Evolutionary conservation across 2,113 vertebrate genomes (phyloP), one percentile per base, ranked within the genome.

Genomic region (Microtus oregoni): DNA sequence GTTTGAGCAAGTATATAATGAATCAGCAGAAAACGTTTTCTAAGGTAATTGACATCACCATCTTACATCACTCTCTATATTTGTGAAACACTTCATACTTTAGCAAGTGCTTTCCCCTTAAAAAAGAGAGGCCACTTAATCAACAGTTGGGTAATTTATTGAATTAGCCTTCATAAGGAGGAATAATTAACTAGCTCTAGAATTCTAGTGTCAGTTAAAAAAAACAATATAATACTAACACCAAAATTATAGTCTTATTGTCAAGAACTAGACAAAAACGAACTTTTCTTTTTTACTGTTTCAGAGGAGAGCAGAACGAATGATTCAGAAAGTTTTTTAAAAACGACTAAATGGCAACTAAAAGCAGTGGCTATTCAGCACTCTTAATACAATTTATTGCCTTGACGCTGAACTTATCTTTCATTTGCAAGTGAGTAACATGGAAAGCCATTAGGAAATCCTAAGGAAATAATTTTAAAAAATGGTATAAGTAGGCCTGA

Each of bases 321-420:
- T 96, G 86, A 93, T 92, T 95, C 28, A 68, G 75, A 94, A 95
- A 89, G 41, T 68, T 95, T 75, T 82, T 65, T 58, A 94, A 70
- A 93, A 97, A 95, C 90, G 81, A 22, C 76, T 89, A 95, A 96
- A 97, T 92, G 86, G 87, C 88, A 98, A 93, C 32, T 67, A 88
- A 79, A 89, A 68, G 5, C 3, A 97, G 61, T 70, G 32, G 96
- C 93, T 96, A 91, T 91, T 97, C 93, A 92, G 90, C 24, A 38
- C 12, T 95, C 96, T 95, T 93, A 32, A 85, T 89, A 83, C 95
- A 96, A 96, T 95, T 97, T 98, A 97, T 90, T 95, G 82, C 38
- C 93, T 89, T 78, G 89, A 97, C 97, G 5, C 68, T 75, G 94
- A 97, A 96, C 32, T 92, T 92, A 98, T 92, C 70, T 88, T 73